These are phyloP conservation scores for Neodiprion virginianus DNA, from an alignment of 1,140 invertebrate species.

Conservation along the genomic window DNA sequence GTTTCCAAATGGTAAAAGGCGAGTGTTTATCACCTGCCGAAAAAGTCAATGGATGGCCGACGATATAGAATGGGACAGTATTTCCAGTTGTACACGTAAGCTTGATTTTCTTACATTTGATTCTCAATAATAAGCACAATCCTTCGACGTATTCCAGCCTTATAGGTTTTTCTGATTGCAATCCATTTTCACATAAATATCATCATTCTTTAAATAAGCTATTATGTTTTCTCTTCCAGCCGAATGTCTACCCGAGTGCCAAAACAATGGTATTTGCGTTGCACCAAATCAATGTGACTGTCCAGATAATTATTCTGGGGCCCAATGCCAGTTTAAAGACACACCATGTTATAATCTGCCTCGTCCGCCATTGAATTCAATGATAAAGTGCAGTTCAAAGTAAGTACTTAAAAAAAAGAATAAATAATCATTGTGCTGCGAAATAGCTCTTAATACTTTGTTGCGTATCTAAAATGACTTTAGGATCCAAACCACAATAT, in stretches of 20 bases:
- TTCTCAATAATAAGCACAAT: background rate
- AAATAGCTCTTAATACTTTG: too few relatives aligned
- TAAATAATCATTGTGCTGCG: too few relatives aligned
- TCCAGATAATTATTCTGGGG: constrained; percentile 73
- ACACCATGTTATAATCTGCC: constrained; percentile 73
- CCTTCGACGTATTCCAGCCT: background rate
- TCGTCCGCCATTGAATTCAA: constrained; percentile 70
- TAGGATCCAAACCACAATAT: too few relatives aligned
- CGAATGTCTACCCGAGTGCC: constrained; percentile 74
- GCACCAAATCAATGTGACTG: constrained; percentile 76
- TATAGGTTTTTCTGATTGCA: background rate
- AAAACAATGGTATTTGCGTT: constrained; percentile 81
- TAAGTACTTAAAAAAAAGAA: constrained; percentile 53
- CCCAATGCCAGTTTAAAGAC: constrained; percentile 77
- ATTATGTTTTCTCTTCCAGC: constrained; percentile 60
- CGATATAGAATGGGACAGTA: constrained; percentile 55
- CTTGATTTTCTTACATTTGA: constrained; percentile 23
- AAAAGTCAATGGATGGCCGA: constrained; percentile 65
- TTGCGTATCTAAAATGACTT: too few relatives aligned
- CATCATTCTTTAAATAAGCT: constrained; percentile 23
- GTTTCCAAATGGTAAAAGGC: constrained; percentile 66
- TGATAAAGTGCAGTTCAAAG: constrained; percentile 69
- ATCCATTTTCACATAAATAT: constrained; percentile 17
- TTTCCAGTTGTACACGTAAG: constrained; percentile 72
- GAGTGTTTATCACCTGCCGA: constrained; percentile 63